phyloP scores from a whole-genome alignment of 1,140 invertebrate genomes.

The Pseudomyrmex pallidus region DNA sequence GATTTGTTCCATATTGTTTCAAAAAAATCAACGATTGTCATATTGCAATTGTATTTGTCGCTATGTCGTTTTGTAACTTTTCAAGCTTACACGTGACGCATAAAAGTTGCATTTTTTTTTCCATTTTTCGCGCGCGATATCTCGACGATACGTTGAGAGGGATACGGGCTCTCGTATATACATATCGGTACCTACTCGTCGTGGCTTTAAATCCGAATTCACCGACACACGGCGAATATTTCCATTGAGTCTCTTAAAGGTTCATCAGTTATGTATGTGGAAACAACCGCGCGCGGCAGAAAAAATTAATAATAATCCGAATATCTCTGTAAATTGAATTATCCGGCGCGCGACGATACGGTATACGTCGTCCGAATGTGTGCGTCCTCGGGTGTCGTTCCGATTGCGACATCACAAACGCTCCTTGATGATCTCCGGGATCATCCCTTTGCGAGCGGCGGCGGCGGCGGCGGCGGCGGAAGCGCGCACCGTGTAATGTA shows the following conservation, averaged over 20 bases:
- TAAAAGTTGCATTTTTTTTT: constrained; percentile 18
- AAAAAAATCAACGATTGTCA: not conserved
- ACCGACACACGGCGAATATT: constrained; percentile 1
- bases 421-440: not conserved
- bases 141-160: not conserved
- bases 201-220: constrained; percentile 13
- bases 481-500: constrained; percentile 8
- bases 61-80: not conserved
- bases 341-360: not conserved
- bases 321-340: constrained; percentile 38
- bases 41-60: not conserved
- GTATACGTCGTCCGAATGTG: not conserved
- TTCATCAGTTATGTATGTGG: constrained; percentile 59
- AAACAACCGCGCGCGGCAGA: constrained; percentile 29
- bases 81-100: not conserved
- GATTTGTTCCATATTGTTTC: not conserved
- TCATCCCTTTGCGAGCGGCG: not conserved
- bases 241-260: constrained; percentile 21
- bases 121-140: constrained; percentile 21
- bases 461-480: not conserved
- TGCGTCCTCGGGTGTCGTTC: constrained; percentile 8
- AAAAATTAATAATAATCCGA: constrained; percentile 59
- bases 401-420: constrained; percentile 14
- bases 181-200: not conserved
- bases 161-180: too few relatives aligned